Evolutionary conservation across 2,113 vertebrate genomes (phyloP).

Genomic region (Brachyhypopomus occidentalis): DNA sequence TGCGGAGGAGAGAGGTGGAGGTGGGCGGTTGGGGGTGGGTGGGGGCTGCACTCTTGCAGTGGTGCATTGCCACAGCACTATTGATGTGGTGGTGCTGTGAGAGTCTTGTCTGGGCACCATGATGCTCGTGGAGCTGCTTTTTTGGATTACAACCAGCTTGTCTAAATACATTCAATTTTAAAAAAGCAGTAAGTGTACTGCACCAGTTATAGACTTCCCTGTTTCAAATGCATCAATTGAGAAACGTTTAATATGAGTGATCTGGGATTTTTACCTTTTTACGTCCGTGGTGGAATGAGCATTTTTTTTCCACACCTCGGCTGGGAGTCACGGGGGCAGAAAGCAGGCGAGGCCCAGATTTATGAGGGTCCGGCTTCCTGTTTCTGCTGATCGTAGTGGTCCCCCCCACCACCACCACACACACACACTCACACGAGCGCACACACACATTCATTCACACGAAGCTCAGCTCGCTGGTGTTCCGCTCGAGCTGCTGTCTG

Average conservation of each 20-base stretch:
- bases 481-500: conserved; percentile 53
- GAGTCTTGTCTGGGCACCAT: not conserved
- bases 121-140: not conserved
- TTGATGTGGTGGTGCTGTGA: not conserved
- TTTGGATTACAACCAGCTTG: not conserved
- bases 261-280: no score
- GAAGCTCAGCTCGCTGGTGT: conserved; percentile 44
- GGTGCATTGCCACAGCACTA: no score
- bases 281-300: conserved; percentile 12
- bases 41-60: not conserved
- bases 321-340: conserved; percentile 20
- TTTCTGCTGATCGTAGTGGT: conserved; percentile 51
- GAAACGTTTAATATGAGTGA: no score
- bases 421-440: not conserved
- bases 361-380: conserved; percentile 20
- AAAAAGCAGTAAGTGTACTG: no score
- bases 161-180: no score
- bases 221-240: no score
- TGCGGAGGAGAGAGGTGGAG: conserved; percentile 6
- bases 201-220: no score
- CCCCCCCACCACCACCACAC: conserved; percentile 3
- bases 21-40: no score
- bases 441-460: conserved; percentile 16
- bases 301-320: conserved; percentile 23
- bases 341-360: conserved; percentile 35